phyloP scores from a whole-genome alignment of 2,113 vertebrate species.

The Pygathrix nemaeus region DNA sequence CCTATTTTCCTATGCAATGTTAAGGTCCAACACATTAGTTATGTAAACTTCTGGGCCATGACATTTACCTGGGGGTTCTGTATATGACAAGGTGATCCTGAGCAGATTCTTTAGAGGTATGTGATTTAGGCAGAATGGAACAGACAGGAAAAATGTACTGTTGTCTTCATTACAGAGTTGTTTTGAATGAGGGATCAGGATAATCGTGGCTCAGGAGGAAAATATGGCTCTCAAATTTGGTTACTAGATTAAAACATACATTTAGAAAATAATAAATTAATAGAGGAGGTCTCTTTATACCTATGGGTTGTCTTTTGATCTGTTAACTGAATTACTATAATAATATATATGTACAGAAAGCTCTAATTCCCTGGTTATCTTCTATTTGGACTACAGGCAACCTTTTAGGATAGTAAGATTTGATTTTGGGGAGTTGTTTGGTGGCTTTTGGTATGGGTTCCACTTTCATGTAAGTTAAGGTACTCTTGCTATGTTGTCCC shows the following conservation, averaged over 20 bases:
- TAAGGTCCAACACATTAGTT: not conserved
- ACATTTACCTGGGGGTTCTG: not conserved
- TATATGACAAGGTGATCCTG: not conserved
- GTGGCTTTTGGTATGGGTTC: not conserved
- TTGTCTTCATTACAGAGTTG: not conserved
- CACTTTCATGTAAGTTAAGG: not conserved
- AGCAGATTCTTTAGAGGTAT: not conserved
- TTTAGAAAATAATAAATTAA: not conserved
- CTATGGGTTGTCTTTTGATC: not conserved
- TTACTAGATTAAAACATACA: not conserved
- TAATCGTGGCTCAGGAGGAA: not conserved
- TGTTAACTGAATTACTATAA: not conserved
- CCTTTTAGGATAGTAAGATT: not conserved
- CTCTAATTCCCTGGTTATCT: not conserved
- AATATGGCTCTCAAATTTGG: not conserved
- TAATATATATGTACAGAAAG: not conserved
- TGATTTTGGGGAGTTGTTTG: not conserved
- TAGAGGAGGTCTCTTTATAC: not conserved
- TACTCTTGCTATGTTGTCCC: not conserved
- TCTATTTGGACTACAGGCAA: not conserved
- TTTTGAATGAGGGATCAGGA: constrained; percentile 5
- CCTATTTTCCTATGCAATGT: not conserved
- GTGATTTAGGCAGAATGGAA: not conserved
- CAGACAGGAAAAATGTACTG: not conserved
- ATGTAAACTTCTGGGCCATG: not conserved